Evolutionary conservation across 2,113 vertebrate genomes (phyloP).

Genomic region (Clupea harengus): DNA sequence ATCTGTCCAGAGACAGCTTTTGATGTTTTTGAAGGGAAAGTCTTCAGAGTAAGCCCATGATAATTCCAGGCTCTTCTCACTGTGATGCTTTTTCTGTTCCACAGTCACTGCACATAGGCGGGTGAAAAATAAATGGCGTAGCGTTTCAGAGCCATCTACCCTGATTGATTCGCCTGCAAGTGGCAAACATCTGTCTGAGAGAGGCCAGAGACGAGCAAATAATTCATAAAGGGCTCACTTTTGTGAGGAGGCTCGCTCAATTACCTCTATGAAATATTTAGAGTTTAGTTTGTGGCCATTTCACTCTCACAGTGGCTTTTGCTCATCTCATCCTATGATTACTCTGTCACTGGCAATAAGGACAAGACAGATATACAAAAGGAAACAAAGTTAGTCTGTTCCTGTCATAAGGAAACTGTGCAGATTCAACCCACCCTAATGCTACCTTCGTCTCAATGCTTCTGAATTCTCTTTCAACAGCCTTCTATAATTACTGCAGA

Average conservation of each 20-base stretch:
- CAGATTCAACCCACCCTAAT: background rate
- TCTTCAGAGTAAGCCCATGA: background rate
- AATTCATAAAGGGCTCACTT: constrained; percentile 12
- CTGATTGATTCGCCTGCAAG: background rate
- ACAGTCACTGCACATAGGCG: background rate
- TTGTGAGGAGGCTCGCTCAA: constrained; percentile 6
- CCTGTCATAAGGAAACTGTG: background rate
- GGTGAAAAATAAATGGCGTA: background rate
- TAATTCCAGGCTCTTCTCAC: background rate
- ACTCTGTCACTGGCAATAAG: background rate
- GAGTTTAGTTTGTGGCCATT: background rate
- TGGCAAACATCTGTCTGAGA: background rate
- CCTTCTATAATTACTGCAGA: too few species aligned
- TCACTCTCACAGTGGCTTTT: background rate
- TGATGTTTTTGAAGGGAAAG: background rate
- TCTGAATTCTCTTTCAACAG: background rate
- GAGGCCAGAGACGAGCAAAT: background rate
- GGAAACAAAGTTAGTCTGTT: background rate
- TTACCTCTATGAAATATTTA: constrained; percentile 11
- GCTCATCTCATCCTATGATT: background rate
- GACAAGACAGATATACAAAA: background rate
- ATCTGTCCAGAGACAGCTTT: background rate
- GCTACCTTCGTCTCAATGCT: background rate
- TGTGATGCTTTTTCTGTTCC: background rate
- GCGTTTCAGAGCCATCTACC: background rate